These are phyloP conservation scores for Coturnix japonica DNA, from an alignment of 2,113 vertebrate species.

Conservation along the genomic window DNA sequence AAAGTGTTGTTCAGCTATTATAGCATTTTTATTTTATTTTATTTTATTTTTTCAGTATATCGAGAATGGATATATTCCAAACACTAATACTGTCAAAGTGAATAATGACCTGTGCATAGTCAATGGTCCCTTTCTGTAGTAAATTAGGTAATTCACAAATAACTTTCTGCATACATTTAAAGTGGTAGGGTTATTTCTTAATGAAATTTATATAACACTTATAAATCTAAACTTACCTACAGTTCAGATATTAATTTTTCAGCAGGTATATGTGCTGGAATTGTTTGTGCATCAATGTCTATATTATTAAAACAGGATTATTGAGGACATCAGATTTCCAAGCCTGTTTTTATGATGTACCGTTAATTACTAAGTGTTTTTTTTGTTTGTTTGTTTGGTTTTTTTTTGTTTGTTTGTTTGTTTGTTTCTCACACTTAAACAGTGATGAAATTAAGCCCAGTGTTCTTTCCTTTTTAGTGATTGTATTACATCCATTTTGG, in stretches of 20 bases:
- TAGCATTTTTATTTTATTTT: neutral
- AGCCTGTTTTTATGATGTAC: neutral
- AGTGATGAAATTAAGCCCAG: neutral
- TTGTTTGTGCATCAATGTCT: neutral
- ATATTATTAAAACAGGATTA: neutral
- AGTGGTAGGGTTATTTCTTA: neutral
- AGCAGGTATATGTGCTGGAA: accelerated
- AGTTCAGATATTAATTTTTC: neutral
- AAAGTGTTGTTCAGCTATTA: neutral
- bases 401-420: no score
- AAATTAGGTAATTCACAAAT: neutral
- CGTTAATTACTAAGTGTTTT: neutral
- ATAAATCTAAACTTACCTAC: neutral
- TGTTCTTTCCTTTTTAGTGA: neutral
- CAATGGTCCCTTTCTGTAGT: neutral
- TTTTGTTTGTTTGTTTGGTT: neutral
- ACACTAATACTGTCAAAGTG: neutral
- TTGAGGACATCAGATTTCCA: neutral
- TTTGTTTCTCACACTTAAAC: neutral
- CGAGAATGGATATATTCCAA: neutral
- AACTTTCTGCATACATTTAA: neutral
- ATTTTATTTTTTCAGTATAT: neutral
- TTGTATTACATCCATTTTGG: neutral
- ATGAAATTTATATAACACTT: neutral
- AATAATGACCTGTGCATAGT: neutral